Evolutionary conservation across 2,888 invertebrate species (phyloP).

Genomic region (Tipula vernalis): DNA sequence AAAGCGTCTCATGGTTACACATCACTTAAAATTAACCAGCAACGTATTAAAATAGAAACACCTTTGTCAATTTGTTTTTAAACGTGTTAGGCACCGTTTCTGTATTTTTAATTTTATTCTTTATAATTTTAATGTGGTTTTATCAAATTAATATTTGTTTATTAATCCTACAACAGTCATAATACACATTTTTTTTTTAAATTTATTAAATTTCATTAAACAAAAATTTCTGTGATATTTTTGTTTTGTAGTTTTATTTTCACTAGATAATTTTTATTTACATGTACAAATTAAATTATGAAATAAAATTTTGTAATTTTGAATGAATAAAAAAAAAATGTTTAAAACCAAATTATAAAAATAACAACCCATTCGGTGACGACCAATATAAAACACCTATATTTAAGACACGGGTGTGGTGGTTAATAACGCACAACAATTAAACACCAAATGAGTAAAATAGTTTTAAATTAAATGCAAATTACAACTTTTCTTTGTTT

Average conservation of each 20-base stretch:
- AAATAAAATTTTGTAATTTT: not conserved
- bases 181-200: not conserved
- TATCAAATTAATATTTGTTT: not conserved
- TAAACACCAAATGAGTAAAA: not conserved
- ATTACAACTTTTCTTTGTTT: not conserved
- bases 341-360: not conserved
- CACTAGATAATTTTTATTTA: not conserved
- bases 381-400: not conserved
- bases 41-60: not conserved
- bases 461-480: not conserved
- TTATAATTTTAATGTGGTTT: not conserved
- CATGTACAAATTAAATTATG: not conserved
- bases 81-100: slow-evolving; percentile 4
- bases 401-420: not conserved
- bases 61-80: not conserved
- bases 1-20: too few relatives aligned
- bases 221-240: not conserved
- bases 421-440: not conserved
- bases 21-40: too few relatives aligned
- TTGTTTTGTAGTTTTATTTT: not conserved
- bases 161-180: not conserved
- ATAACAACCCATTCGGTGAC: not conserved
- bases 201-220: not conserved
- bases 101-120: not conserved
- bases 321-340: not conserved